These are phyloP conservation scores for Vidua chalybeata DNA, from an alignment of 2,113 vertebrate genomes.

Conservation along the genomic window DNA sequence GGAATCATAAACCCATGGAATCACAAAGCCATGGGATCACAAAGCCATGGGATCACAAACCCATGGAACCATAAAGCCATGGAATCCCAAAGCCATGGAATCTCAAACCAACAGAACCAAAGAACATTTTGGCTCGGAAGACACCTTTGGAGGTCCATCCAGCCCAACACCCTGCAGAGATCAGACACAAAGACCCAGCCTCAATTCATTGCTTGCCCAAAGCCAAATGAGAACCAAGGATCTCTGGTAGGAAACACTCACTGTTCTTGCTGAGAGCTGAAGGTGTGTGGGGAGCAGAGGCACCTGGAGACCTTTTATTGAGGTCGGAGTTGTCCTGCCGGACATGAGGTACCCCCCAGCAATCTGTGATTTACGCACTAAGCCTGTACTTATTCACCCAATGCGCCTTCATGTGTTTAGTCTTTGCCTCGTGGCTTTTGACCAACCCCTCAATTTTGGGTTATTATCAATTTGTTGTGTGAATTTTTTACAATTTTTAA, in stretches of 20 bases:
- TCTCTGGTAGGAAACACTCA: not conserved
- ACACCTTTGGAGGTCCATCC: not conserved
- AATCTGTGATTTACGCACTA: not conserved
- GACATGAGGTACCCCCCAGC: slow-evolving; percentile 58
- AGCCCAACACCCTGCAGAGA: not conserved
- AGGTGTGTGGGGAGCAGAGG: slow-evolving; percentile 51
- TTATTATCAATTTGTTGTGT: slow-evolving; percentile 16
- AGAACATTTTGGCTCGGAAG: not conserved
- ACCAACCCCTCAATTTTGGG: slow-evolving; percentile 28
- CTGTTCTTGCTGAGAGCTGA: not conserved
- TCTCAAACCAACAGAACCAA: too few relatives aligned
- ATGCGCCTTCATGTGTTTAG: not conserved
- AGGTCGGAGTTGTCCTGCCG: not conserved
- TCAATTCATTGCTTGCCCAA: not conserved
- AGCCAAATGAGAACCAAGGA: not conserved
- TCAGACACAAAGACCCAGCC: not conserved
- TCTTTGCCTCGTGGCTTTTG: not conserved
- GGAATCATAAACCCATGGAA: not conserved
- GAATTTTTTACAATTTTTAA: slow-evolving; percentile 67
- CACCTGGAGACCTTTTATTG: slow-evolving; percentile 24
- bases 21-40: fast-evolving
- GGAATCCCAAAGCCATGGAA: fast-evolving
- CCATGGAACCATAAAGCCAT: not conserved
- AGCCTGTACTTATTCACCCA: slow-evolving; percentile 35
- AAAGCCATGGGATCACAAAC: not conserved